phyloP scores from a whole-genome alignment of 2,113 vertebrate genomes.

The Catharus bicknelli region DNA sequence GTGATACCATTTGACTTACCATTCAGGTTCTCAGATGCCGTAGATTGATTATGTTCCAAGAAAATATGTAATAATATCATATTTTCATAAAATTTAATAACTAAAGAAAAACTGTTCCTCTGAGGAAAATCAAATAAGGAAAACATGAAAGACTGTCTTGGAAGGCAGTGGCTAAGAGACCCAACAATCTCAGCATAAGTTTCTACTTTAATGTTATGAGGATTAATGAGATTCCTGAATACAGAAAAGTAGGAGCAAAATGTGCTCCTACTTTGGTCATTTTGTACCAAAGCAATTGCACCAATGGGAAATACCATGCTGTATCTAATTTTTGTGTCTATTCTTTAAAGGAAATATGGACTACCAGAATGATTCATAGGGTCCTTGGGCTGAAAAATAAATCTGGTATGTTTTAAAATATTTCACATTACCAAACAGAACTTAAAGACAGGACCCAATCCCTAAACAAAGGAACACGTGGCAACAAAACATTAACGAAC shows the following conservation, averaged over 20 bases:
- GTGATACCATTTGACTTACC: neutral
- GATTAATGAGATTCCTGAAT: neutral
- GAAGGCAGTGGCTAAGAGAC: neutral
- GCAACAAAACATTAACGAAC: neutral
- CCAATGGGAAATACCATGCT: neutral
- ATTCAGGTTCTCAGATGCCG: neutral
- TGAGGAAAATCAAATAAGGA: neutral
- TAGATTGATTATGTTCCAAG: neutral
- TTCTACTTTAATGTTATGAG: neutral
- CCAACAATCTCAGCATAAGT: neutral
- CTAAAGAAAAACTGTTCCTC: neutral
- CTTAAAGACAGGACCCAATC: neutral
- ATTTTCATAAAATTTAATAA: neutral
- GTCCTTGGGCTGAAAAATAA: neutral
- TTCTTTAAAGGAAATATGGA: neutral
- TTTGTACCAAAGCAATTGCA: neutral
- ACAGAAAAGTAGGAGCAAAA: neutral
- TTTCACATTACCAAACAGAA: neutral
- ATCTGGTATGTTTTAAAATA: neutral
- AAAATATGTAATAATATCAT: neutral
- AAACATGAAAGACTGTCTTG: neutral
- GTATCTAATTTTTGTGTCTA: neutral
- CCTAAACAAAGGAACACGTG: neutral
- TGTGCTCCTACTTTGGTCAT: neutral
- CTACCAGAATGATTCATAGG: neutral